These are phyloP conservation scores for Micronisus gabar DNA, from an alignment of 2,113 vertebrate genomes.

Conservation along the genomic window DNA sequence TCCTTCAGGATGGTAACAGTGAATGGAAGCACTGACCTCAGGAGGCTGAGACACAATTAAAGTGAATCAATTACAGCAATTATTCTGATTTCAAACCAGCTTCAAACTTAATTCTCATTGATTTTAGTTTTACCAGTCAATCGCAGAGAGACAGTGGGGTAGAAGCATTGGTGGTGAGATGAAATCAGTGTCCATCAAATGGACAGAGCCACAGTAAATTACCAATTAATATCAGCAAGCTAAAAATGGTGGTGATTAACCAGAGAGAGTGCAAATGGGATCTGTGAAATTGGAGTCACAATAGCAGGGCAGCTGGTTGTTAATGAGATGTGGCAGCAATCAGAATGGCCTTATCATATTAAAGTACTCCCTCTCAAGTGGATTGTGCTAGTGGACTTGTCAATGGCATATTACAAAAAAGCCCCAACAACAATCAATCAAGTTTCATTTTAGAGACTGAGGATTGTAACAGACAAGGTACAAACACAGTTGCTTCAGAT, in stretches of 20 bases:
- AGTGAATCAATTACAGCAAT: not conserved
- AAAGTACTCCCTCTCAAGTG: not conserved
- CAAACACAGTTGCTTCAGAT: not conserved
- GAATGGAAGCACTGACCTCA: not conserved
- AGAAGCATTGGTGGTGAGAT: not conserved
- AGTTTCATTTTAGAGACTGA: not conserved
- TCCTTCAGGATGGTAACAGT: not conserved
- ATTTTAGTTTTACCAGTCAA: not conserved
- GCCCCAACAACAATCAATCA: not conserved
- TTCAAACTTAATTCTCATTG: not conserved
- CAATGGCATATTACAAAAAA: not conserved
- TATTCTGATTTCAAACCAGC: not conserved
- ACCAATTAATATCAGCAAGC: not conserved
- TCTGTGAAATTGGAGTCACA: slow-evolving; percentile 8
- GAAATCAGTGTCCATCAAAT: not conserved
- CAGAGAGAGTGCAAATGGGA: not conserved
- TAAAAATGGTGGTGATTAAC: slow-evolving; percentile 10
- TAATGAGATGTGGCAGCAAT: slow-evolving; percentile 26
- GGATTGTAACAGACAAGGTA: not conserved
- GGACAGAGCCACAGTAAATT: not conserved
- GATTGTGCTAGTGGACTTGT: not conserved
- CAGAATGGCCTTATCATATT: not conserved
- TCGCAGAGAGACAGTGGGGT: not conserved
- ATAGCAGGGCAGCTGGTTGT: not conserved
- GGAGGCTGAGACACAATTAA: not conserved